Percentiles rank a stretch among this genome's conserved stretches.
Evolutionary conservation across 2,888 invertebrate species (phyloP).

Genomic region (Hybos culiciformis): DNA sequence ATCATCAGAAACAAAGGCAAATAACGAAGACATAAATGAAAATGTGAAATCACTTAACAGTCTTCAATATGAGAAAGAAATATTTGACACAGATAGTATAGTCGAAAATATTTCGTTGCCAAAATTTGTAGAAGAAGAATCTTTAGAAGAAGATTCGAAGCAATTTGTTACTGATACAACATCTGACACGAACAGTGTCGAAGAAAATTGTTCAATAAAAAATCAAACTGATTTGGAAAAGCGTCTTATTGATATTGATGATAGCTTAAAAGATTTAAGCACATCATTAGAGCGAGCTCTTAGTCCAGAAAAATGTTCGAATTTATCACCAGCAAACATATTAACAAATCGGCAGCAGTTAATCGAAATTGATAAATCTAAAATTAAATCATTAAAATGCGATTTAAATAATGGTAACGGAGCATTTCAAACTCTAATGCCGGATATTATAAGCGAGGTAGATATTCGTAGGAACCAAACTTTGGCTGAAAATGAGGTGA

Average conservation of each 20-base stretch:
- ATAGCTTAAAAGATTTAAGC: slow-evolving; percentile 18
- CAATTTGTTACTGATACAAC: too few species aligned
- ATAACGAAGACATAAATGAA: too few species aligned
- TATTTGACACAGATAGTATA: too few species aligned
- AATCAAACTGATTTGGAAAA: slow-evolving; percentile 16
- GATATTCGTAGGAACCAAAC: slow-evolving; percentile 48
- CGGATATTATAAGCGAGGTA: slow-evolving; percentile 40
- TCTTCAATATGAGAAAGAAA: too few species aligned
- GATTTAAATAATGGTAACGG: background rate
- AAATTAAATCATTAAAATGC: slow-evolving; percentile 5
- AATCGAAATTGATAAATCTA: background rate
- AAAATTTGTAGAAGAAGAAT: too few species aligned
- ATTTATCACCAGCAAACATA: slow-evolving; percentile 7
- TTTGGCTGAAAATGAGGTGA: slow-evolving; percentile 49
- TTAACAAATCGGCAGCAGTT: background rate
- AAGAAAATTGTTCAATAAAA: too few species aligned
- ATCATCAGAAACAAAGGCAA: too few species aligned
- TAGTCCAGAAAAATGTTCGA: slow-evolving; percentile 12
- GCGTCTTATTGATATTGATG: slow-evolving; percentile 19
- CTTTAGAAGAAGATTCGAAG: too few species aligned
- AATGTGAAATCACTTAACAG: too few species aligned
- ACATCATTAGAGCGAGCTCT: slow-evolving; percentile 16
- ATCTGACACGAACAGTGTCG: too few species aligned
- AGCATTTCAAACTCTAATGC: slow-evolving; percentile 18
- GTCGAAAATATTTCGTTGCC: too few species aligned